phyloP scores from a whole-genome alignment of 2,113 vertebrate species.

The Phalacrocorax aristotelis region DNA sequence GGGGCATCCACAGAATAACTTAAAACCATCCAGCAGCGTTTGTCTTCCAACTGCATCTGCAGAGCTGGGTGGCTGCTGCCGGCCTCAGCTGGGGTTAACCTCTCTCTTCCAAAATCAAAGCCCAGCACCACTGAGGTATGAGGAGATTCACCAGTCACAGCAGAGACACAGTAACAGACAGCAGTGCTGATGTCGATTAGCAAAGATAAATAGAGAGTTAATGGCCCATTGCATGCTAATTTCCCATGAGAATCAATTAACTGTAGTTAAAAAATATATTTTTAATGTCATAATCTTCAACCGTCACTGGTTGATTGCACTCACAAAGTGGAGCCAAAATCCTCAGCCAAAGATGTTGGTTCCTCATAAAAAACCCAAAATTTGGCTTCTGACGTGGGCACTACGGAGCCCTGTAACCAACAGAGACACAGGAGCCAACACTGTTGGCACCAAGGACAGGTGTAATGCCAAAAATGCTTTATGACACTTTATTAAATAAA shows the following conservation, averaged over 20 bases:
- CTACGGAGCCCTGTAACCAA: accelerated
- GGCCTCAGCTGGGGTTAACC: neutral
- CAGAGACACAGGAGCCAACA: neutral
- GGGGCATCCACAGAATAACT: neutral
- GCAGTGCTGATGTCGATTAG: neutral
- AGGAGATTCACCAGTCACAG: neutral
- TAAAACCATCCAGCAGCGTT: accelerated
- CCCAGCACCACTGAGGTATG: accelerated
- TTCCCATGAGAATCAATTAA: conserved; percentile 5
- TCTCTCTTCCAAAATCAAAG: neutral
- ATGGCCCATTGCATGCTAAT: neutral
- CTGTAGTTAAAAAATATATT: neutral
- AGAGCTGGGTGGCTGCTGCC: neutral
- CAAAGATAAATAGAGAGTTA: neutral
- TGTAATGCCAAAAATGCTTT: neutral
- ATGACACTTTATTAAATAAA: neutral
- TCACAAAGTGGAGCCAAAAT: neutral
- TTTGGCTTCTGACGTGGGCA: accelerated
- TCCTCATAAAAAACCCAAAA: neutral
- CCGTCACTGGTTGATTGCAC: neutral
- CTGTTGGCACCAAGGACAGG: neutral
- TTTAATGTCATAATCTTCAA: neutral
- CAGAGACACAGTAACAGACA: neutral
- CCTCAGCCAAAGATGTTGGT: neutral
- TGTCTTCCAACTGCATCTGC: neutral